Evolutionary conservation across 2,797 vertebrate species (phyloP).

Genomic region (Takifugu rubripes): DNA sequence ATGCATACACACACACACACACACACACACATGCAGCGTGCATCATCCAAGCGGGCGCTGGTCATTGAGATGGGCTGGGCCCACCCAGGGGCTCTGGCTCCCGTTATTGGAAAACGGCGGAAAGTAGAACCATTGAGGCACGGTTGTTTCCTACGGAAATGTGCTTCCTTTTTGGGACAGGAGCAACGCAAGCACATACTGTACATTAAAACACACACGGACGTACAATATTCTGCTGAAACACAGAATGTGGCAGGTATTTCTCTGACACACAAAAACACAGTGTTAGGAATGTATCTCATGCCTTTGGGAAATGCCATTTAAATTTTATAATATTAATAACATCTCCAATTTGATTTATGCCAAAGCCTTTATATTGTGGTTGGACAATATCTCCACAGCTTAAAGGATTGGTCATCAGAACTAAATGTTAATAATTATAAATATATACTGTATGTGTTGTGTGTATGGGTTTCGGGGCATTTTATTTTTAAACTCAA

Average conservation of each 20-base stretch:
- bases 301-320: slow-evolving; percentile 59
- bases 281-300: slow-evolving; percentile 74
- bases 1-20: slow-evolving; percentile 10
- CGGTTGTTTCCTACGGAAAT: slow-evolving; percentile 84
- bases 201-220: slow-evolving; percentile 14
- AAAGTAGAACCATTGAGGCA: slow-evolving; percentile 68
- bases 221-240: slow-evolving; percentile 34
- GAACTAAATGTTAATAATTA: slow-evolving; percentile 40
- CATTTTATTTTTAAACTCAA: slow-evolving; percentile 44
- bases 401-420: slow-evolving; percentile 28
- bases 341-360: slow-evolving; percentile 41
- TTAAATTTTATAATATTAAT: slow-evolving; percentile 49
- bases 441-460: slow-evolving; percentile 15
- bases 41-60: slow-evolving; percentile 5
- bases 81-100: slow-evolving; percentile 47
- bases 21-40: slow-evolving; percentile 4
- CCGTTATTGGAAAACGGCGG: slow-evolving; percentile 60
- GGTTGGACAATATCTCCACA: slow-evolving; percentile 19
- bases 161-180: slow-evolving; percentile 68
- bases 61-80: slow-evolving; percentile 22
- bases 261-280: slow-evolving; percentile 17
- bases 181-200: slow-evolving; percentile 33
- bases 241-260: slow-evolving; percentile 44
- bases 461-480: slow-evolving; percentile 22
- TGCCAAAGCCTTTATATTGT: slow-evolving; percentile 33